Conservation (phyloP, 2,113 vertebrate genomes). For the Leucosticte australis region DNA sequence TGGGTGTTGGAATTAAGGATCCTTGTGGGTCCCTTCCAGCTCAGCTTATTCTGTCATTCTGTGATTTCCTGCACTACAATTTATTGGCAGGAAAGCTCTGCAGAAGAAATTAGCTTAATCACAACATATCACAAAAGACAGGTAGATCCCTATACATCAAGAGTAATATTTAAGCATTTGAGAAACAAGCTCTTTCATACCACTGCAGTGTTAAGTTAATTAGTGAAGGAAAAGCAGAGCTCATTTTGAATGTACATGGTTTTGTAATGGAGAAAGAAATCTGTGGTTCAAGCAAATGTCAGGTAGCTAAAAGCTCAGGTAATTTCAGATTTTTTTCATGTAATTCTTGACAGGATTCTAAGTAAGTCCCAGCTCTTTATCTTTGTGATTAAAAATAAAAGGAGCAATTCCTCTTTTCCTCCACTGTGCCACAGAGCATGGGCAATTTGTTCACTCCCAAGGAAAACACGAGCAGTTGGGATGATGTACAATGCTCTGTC, state of each 20-base stretch:
- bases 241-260: background rate
- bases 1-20: background rate
- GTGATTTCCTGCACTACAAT: background rate
- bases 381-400: background rate
- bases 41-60: background rate
- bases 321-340: background rate
- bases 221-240: background rate
- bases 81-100: background rate
- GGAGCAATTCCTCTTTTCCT: background rate
- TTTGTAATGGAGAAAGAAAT: background rate
- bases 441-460: background rate
- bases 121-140: slow-evolving; percentile 22
- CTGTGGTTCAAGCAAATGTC: background rate
- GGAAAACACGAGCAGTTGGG: background rate
- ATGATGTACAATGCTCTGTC: background rate
- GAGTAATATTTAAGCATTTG: background rate
- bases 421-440: background rate
- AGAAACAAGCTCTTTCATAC: background rate
- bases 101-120: slow-evolving; percentile 19
- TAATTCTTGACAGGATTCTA: background rate
- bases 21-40: background rate
- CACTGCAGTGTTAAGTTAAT: background rate
- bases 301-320: background rate
- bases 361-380: background rate
- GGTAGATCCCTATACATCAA: background rate